Evolutionary conservation across 2,797 vertebrate species (phyloP).

Genomic region (Phalanger gymnotis): DNA sequence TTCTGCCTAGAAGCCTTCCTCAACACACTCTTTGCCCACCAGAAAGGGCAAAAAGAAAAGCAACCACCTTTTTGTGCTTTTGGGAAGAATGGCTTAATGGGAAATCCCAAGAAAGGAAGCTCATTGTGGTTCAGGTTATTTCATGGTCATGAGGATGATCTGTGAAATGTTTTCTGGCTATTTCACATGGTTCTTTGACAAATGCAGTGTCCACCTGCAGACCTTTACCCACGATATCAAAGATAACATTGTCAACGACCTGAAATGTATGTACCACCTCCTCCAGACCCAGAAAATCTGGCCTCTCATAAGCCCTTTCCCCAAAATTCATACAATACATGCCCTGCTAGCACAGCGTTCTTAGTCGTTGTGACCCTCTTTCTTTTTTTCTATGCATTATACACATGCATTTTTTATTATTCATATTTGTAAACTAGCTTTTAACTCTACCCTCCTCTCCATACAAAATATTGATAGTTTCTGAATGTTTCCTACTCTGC

Average conservation of each 20-base stretch:
- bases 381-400: slow-evolving; percentile 65
- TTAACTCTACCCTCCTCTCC: slow-evolving; percentile 44
- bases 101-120: slow-evolving; percentile 93
- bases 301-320: slow-evolving; percentile 86
- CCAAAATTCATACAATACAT: slow-evolving; percentile 87
- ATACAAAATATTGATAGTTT: slow-evolving; percentile 52
- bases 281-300: slow-evolving; percentile 94
- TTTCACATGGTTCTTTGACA: slow-evolving; percentile 95
- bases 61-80: slow-evolving; percentile 94
- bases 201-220: slow-evolving; percentile 95
- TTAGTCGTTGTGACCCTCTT: neutral
- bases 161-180: slow-evolving; percentile 97
- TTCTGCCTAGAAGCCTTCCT: slow-evolving; percentile 97
- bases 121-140: slow-evolving; percentile 97
- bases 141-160: slow-evolving; percentile 96
- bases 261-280: slow-evolving; percentile 96
- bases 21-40: slow-evolving; percentile 93
- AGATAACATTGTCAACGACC: slow-evolving; percentile 97
- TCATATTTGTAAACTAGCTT: slow-evolving; percentile 58
- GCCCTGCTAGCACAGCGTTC: slow-evolving; percentile 89
- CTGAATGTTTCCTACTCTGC: neutral
- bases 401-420: slow-evolving; percentile 68
- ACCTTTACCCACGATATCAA: slow-evolving; percentile 98
- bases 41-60: slow-evolving; percentile 91
- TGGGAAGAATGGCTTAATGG: slow-evolving; percentile 98